Conservation (phyloP, 2,113 vertebrate species). For the Lipotes vexillifer region DNA sequence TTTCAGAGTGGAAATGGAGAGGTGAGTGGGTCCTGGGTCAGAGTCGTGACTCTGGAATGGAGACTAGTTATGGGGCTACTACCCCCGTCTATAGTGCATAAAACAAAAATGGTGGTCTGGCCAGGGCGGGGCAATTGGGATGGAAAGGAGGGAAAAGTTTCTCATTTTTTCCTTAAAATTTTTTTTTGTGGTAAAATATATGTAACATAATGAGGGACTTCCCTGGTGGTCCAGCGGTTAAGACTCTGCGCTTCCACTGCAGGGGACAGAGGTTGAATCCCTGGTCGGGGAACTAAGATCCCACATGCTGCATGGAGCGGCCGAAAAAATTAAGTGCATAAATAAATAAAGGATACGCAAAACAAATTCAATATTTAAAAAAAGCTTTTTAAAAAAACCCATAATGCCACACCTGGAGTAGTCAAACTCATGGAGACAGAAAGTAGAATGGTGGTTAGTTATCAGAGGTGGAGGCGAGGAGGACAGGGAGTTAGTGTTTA, state of each 20-base stretch:
- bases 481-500: not conserved
- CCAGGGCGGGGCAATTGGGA: not conserved
- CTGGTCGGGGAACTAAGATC: no score
- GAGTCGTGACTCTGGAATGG: not conserved
- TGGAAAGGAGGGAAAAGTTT: not conserved
- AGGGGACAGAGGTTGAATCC: no score
- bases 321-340: no score
- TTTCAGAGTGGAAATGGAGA: not conserved
- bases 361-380: no score
- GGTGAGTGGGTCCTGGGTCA: not conserved
- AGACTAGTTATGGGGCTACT: not conserved
- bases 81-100: not conserved
- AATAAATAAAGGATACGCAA: no score
- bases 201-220: not conserved
- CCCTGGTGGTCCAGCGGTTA: no score
- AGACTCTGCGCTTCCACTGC: no score
- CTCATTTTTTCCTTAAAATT: not conserved
- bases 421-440: not conserved
- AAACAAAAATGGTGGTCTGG: not conserved
- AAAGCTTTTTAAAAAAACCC: rapidly evolving
- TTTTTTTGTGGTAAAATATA: not conserved
- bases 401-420: not conserved
- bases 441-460: not conserved
- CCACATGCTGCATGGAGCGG: no score
- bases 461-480: not conserved